Percentiles rank a stretch among this genome's conserved stretches.
Conservation (phyloP, 2,113 vertebrate genomes). For the Murina feae region DNA sequence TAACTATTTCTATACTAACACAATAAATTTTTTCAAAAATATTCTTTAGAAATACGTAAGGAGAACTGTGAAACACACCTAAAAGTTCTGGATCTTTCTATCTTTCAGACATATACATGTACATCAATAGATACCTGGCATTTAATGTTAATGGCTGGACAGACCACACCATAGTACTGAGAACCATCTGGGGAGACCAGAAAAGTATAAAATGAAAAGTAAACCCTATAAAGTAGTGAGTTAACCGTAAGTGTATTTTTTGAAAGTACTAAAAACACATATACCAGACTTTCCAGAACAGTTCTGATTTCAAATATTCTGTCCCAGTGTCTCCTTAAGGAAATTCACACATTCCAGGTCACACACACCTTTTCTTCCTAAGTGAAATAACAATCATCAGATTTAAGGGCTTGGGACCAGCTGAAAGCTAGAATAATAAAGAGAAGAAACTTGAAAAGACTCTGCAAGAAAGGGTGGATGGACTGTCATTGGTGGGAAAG, state of each 20-base stretch:
- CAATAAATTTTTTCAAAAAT: neutral
- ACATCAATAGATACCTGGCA: neutral
- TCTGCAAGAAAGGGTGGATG: neutral
- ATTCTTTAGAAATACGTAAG: neutral
- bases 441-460: constrained; percentile 3
- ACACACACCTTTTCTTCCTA: neutral
- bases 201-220: neutral
- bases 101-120: neutral
- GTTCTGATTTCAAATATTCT: neutral
- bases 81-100: neutral
- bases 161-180: neutral
- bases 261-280: neutral
- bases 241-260: neutral
- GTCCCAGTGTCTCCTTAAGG: neutral
- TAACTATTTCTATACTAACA: neutral
- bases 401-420: neutral
- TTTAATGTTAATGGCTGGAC: neutral
- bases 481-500: neutral
- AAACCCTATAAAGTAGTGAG: neutral
- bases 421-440: neutral
- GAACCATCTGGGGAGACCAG: neutral
- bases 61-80: neutral
- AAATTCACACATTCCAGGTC: neutral
- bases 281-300: neutral
- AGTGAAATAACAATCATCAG: neutral